These are phyloP conservation scores for Vesta saturnalis DNA, from an alignment of 2,888 invertebrate genomes.

Conservation along the genomic window DNA sequence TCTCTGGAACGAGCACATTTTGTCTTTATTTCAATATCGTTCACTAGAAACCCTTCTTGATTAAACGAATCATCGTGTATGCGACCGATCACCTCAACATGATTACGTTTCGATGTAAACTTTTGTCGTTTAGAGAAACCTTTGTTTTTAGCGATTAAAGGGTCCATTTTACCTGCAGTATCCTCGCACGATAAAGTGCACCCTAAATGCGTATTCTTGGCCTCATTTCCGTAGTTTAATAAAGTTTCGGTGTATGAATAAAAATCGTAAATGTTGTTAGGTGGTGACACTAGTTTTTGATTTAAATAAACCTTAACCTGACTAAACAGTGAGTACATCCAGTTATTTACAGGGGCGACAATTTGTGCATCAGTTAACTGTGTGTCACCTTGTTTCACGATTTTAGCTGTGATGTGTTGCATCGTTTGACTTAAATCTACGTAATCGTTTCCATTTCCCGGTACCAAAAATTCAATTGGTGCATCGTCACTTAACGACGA, in stretches of 20 bases:
- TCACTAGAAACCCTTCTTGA: constrained; percentile 17
- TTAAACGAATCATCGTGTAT: background rate
- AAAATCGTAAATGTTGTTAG: constrained; percentile 18
- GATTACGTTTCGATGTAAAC: constrained; percentile 4
- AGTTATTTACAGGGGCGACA: constrained; percentile 11
- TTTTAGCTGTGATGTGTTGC: constrained; percentile 5
- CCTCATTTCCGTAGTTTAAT: constrained; percentile 14
- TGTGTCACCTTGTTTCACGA: constrained; percentile 8
- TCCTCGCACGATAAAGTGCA: background rate
- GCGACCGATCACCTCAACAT: constrained; percentile 13
- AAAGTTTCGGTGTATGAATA: constrained; percentile 11
- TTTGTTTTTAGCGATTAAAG: background rate
- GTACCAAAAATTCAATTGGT: constrained; percentile 17
- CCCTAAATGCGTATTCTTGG: constrained; percentile 13
- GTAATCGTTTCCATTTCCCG: constrained; percentile 14
- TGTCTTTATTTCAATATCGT: constrained; percentile 17
- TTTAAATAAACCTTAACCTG: constrained; percentile 20
- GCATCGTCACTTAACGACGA: constrained; percentile 13
- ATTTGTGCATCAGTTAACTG: background rate
- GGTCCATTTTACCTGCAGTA: background rate
- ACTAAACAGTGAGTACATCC: constrained; percentile 15
- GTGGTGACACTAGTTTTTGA: constrained; percentile 10
- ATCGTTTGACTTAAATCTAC: constrained; percentile 16
- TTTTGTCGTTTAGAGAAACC: background rate
- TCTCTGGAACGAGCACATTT: constrained; percentile 13